Percentiles rank a stretch among this genome's conserved stretches.
Conservation (phyloP, 1,140 invertebrate genomes). For the Chironomus tepperi region DNA sequence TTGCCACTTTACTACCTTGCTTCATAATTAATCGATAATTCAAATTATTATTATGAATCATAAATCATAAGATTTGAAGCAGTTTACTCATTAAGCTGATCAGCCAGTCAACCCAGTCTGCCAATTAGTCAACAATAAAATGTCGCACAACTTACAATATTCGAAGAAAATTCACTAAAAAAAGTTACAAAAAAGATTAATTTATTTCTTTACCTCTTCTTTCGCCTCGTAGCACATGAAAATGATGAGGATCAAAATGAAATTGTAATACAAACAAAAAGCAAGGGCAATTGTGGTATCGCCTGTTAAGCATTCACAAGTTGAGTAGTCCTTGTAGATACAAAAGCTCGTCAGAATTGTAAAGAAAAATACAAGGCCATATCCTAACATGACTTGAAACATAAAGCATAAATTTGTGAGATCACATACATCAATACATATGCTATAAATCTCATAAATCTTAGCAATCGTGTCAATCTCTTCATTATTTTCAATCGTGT, state of each 20-base stretch:
- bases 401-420: background rate
- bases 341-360: background rate
- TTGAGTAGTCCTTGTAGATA: background rate
- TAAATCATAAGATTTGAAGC: too few relatives aligned
- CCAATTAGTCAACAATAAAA: too few relatives aligned
- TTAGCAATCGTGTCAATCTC: background rate
- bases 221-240: background rate
- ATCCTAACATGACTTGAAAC: conserved; percentile 10
- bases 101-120: too few relatives aligned
- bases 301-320: background rate
- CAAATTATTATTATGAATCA: too few relatives aligned
- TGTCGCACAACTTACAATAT: too few relatives aligned
- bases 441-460: background rate
- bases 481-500: background rate
- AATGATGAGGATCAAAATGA: background rate
- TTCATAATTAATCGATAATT: too few relatives aligned
- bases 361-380: background rate
- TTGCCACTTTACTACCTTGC: too few relatives aligned
- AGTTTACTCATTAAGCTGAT: too few relatives aligned
- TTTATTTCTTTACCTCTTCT: background rate
- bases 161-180: too few relatives aligned
- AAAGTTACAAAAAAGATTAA: background rate
- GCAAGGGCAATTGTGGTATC: background rate
- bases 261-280: background rate
- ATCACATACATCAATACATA: background rate